These are phyloP conservation scores for Ephialtes manifestator DNA, from an alignment of 2,888 invertebrate genomes.

Conservation along the genomic window DNA sequence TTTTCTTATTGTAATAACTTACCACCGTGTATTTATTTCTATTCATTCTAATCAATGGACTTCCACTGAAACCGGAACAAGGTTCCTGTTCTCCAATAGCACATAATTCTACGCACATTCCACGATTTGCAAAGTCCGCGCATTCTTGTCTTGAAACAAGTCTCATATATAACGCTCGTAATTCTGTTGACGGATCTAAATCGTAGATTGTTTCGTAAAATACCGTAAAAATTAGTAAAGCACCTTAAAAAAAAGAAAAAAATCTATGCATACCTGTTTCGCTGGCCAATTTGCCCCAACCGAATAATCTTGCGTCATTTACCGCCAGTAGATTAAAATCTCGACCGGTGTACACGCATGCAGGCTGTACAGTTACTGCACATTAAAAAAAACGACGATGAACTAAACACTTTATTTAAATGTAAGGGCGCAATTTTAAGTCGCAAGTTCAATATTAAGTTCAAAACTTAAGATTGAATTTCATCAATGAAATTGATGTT, in stretches of 20 bases:
- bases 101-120: slow-evolving; percentile 90
- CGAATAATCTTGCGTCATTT: slow-evolving; percentile 77
- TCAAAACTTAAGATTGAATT: no score
- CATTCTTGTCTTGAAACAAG: slow-evolving; percentile 90
- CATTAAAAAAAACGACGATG: slow-evolving; percentile 70
- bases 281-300: slow-evolving; percentile 91
- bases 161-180: slow-evolving; percentile 90
- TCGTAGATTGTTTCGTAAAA: slow-evolving; percentile 71
- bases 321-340: slow-evolving; percentile 76
- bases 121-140: slow-evolving; percentile 88
- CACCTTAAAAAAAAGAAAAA: neutral
- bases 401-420: slow-evolving; percentile 17
- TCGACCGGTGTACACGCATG: slow-evolving; percentile 88
- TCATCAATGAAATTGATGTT: no score
- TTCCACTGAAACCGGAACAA: slow-evolving; percentile 93
- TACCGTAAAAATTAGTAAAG: slow-evolving; percentile 68
- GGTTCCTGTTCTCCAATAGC: slow-evolving; percentile 92
- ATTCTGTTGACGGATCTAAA: slow-evolving; percentile 83
- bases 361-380: slow-evolving; percentile 92
- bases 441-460: no score
- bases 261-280: slow-evolving; percentile 84
- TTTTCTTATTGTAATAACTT: slow-evolving; percentile 52
- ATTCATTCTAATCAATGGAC: slow-evolving; percentile 90
- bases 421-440: neutral
- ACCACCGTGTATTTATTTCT: slow-evolving; percentile 90